These are phyloP conservation scores for Ormia ochracea DNA, from an alignment of 2,888 invertebrate genomes.

Conservation along the genomic window DNA sequence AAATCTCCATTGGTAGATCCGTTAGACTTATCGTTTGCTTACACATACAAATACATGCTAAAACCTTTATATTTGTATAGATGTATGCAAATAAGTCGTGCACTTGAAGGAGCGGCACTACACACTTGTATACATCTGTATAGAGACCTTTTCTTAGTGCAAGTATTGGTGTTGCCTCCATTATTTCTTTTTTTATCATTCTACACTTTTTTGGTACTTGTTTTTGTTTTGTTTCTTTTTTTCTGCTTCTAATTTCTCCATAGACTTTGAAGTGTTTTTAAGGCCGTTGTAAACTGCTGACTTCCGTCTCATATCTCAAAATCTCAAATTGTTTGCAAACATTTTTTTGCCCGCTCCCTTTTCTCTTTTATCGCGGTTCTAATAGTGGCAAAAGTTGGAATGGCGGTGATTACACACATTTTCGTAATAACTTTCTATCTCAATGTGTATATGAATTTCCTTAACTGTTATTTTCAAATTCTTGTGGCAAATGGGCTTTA, in stretches of 20 bases:
- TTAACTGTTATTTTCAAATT: not conserved
- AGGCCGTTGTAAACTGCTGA: constrained; percentile 35
- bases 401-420: not conserved
- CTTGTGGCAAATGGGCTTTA: not conserved
- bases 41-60: too few relatives aligned
- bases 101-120: not conserved
- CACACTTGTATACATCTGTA: not conserved
- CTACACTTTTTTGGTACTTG: constrained; percentile 6
- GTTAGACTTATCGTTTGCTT: too few relatives aligned
- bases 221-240: not conserved
- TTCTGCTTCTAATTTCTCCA: not conserved
- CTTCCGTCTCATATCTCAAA: constrained; percentile 10
- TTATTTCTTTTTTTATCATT: constrained; percentile 25
- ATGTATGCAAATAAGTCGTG: not conserved
- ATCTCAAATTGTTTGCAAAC: too few relatives aligned
- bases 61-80: not conserved
- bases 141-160: not conserved
- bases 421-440: constrained; percentile 26
- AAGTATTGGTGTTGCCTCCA: not conserved
- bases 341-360: not conserved
- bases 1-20: too few relatives aligned
- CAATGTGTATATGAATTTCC: not conserved
- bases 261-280: constrained; percentile 10
- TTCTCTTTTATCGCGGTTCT: not conserved
- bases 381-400: not conserved